Percentiles rank a stretch among this genome's conserved stretches.
phyloP scores from a whole-genome alignment of 2,113 vertebrate species.

The Blennius ocellaris region DNA sequence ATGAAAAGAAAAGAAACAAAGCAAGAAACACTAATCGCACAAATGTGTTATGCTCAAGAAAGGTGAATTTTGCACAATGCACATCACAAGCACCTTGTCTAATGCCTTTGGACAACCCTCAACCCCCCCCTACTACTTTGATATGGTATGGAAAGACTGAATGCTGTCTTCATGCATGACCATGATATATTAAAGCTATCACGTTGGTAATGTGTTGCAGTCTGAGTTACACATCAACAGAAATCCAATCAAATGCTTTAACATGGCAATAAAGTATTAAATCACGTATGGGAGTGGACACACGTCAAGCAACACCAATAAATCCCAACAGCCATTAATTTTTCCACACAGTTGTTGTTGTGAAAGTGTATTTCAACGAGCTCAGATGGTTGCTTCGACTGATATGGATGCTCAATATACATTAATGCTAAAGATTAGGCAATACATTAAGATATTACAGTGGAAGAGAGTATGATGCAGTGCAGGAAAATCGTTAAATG shows the following conservation, averaged over 20 bases:
- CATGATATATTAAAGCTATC: constrained; percentile 75
- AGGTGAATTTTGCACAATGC: constrained; percentile 21
- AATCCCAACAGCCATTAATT: background rate
- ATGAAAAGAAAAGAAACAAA: background rate
- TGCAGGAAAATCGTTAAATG: too few relatives aligned
- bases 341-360: too few relatives aligned
- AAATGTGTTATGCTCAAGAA: constrained; percentile 19
- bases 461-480: too few relatives aligned
- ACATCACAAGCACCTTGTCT: constrained; percentile 15
- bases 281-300: constrained; percentile 19
- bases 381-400: background rate
- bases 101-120: constrained; percentile 10
- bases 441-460: too few relatives aligned
- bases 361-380: background rate
- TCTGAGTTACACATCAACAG: constrained; percentile 27
- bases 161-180: constrained; percentile 62
- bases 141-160: constrained; percentile 39
- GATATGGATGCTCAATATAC: too few relatives aligned
- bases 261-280: constrained; percentile 32
- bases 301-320: constrained; percentile 35
- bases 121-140: background rate
- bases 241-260: constrained; percentile 44
- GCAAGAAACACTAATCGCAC: constrained; percentile 12
- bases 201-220: constrained; percentile 47
- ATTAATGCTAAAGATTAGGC: too few relatives aligned